A percentile compares a stretch with the other conserved stretches of the same genome.
Evolutionary conservation across 2,113 vertebrate genomes (phyloP).

Genomic region (Sminthopsis crassicaudata): DNA sequence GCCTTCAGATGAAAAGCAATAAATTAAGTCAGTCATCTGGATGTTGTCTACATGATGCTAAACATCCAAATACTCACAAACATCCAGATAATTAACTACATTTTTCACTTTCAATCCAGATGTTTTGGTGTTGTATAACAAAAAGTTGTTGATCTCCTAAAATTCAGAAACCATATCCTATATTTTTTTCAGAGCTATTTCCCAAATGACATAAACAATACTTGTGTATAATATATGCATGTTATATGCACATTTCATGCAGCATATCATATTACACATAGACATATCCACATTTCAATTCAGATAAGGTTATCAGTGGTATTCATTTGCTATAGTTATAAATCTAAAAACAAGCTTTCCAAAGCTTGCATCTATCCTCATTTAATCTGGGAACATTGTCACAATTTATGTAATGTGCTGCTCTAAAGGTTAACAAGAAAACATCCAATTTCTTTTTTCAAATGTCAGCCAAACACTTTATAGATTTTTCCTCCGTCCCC

Average conservation of each 20-base stretch:
- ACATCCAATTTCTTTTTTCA: slow-evolving; percentile 79
- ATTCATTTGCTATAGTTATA: slow-evolving; percentile 78
- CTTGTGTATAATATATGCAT: neutral
- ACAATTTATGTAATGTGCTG: slow-evolving; percentile 75
- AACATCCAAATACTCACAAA: neutral
- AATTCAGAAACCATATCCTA: neutral
- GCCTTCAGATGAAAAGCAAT: slow-evolving; percentile 36
- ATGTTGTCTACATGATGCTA: slow-evolving; percentile 10
- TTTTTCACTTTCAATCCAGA: slow-evolving; percentile 20
- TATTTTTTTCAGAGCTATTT: slow-evolving; percentile 75
- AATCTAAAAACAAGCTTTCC: slow-evolving; percentile 71
- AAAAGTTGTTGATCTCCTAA: slow-evolving; percentile 29
- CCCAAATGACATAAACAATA: slow-evolving; percentile 76
- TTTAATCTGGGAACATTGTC: slow-evolving; percentile 74
- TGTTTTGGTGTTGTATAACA: slow-evolving; percentile 35
- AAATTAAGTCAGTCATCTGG: slow-evolving; percentile 1
- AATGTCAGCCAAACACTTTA: slow-evolving; percentile 81
- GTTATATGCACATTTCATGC: slow-evolving; percentile 12
- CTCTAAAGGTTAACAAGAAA: slow-evolving; percentile 81
- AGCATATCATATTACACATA: neutral
- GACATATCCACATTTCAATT: neutral
- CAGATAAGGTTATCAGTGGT: slow-evolving; percentile 74
- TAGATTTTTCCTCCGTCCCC: slow-evolving; percentile 70
- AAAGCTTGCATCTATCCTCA: slow-evolving; percentile 65
- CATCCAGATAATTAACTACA: slow-evolving; percentile 16